phyloP scores from a whole-genome alignment of 1,140 invertebrate genomes.

The Anoplolepis gracilipes region DNA sequence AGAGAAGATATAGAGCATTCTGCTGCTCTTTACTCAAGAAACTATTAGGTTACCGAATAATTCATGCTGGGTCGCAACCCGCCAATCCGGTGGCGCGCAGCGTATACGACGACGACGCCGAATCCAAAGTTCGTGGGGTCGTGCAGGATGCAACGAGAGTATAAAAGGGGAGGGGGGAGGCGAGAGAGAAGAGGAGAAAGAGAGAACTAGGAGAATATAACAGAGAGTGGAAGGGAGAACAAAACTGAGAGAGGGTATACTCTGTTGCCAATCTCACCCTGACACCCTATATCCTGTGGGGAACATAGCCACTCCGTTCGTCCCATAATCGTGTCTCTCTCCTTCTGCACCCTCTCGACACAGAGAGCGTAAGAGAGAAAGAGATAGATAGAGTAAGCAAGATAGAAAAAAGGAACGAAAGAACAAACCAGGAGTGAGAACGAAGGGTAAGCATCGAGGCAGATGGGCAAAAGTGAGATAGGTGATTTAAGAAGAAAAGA shows the following conservation, averaged over 20 bases:
- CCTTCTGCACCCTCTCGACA: slow-evolving; percentile 64
- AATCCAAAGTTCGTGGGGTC: slow-evolving; percentile 69
- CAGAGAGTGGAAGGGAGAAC: slow-evolving; percentile 42
- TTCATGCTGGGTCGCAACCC: slow-evolving; percentile 73
- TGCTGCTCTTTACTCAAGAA: slow-evolving; percentile 74
- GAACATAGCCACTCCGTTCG: slow-evolving; percentile 71
- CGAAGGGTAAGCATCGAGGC: not conserved
- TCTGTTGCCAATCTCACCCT: slow-evolving; percentile 76
- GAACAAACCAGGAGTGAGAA: slow-evolving; percentile 20
- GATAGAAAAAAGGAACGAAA: slow-evolving; percentile 54
- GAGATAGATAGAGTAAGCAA: slow-evolving; percentile 11
- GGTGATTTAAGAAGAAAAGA: slow-evolving; percentile 14
- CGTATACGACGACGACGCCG: slow-evolving; percentile 61
- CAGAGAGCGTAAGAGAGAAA: slow-evolving; percentile 11
- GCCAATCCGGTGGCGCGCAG: slow-evolving; percentile 71
- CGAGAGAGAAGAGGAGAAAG: not conserved
- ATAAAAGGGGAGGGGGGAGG: slow-evolving; percentile 35
- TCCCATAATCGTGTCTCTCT: slow-evolving; percentile 76
- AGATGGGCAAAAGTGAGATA: slow-evolving; percentile 46
- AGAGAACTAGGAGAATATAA: slow-evolving; percentile 35
- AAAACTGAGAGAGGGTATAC: slow-evolving; percentile 69
- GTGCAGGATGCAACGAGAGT: slow-evolving; percentile 65
- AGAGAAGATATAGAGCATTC: slow-evolving; percentile 66
- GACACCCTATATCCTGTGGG: slow-evolving; percentile 75
- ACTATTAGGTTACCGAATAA: slow-evolving; percentile 77